phyloP scores from a whole-genome alignment of 2,888 invertebrate species.

The Lasioglossum villosulum region DNA sequence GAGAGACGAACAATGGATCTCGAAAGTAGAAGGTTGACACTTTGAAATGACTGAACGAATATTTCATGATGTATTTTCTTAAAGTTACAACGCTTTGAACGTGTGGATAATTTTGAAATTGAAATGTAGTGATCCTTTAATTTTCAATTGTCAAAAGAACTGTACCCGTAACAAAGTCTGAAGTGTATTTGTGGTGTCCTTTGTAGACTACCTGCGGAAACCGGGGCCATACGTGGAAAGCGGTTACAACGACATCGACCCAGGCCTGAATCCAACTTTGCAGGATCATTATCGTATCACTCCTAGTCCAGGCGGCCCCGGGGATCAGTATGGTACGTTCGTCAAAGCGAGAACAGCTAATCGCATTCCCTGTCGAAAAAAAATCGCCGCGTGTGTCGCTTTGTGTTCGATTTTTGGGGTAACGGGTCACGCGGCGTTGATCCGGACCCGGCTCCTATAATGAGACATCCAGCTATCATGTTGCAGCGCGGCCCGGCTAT shows the following conservation, averaged over 20 bases:
- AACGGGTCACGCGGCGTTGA: background rate
- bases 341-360: background rate
- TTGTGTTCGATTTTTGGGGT: background rate
- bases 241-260: constrained; percentile 89
- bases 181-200: background rate
- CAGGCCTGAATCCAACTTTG: constrained; percentile 82
- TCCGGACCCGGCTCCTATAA: constrained; percentile 23
- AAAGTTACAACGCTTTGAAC: too few relatives aligned
- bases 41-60: too few relatives aligned
- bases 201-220: constrained; percentile 86
- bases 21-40: too few relatives aligned
- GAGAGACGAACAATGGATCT: too few relatives aligned
- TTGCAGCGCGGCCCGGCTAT: constrained; percentile 31
- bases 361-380: background rate
- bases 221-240: constrained; percentile 86
- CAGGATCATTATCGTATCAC: constrained; percentile 88
- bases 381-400: background rate
- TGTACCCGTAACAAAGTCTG: background rate
- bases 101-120: background rate
- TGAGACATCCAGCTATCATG: constrained; percentile 35
- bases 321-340: constrained; percentile 87
- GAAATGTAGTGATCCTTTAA: background rate
- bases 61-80: too few relatives aligned
- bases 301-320: constrained; percentile 87
- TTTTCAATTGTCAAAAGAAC: background rate